Conservation (phyloP, 2,113 vertebrate genomes). For the Phycodurus eques region DNA sequence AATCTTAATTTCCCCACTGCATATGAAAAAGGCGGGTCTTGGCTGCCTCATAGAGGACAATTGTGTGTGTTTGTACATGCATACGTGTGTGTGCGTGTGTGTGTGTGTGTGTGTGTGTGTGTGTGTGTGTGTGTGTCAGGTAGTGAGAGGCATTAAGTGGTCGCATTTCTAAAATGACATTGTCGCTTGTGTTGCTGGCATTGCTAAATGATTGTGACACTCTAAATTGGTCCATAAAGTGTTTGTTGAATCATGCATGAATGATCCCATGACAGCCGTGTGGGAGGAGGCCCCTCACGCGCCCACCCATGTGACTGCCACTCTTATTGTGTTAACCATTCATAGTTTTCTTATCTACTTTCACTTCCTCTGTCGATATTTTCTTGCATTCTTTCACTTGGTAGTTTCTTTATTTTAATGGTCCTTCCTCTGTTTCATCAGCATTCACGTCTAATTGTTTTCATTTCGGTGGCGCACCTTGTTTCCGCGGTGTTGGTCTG, state of each 20-base stretch:
- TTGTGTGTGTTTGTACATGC: too few species aligned
- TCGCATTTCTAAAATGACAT: conserved; percentile 53
- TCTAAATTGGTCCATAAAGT: conserved; percentile 61
- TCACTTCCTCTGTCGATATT: conserved; percentile 1
- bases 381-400: conserved; percentile 13
- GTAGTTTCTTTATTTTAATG: conserved; percentile 9
- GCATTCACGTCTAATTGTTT: conserved; percentile 1
- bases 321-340: conserved; percentile 21
- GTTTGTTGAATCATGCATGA: conserved; percentile 61
- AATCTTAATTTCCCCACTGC: too few species aligned
- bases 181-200: conserved; percentile 22
- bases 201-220: conserved; percentile 65
- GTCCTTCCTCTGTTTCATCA: conserved; percentile 5
- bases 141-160: conserved; percentile 24
- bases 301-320: neutral
- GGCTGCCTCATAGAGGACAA: neutral
- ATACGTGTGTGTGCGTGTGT: neutral
- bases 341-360: neutral
- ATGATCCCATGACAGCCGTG: conserved; percentile 56
- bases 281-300: neutral
- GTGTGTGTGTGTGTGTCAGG: conserved; percentile 4
- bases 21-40: too few species aligned
- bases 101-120: neutral
- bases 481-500: conserved; percentile 38
- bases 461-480: too few species aligned